phyloP scores from a whole-genome alignment of 92 coral and sea anemone genomes.

The Epizoanthus ramosus region DNA sequence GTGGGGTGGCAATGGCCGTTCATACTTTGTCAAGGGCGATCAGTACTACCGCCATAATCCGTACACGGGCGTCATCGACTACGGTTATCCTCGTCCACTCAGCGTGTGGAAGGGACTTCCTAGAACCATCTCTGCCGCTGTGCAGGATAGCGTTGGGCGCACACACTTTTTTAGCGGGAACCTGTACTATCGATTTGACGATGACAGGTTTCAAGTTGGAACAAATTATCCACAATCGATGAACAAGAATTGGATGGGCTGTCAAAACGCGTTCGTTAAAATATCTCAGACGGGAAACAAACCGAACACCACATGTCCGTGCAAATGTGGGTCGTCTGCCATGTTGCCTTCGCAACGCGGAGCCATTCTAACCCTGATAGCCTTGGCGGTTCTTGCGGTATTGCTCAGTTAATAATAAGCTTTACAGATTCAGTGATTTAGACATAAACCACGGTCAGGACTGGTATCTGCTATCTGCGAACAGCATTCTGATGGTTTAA shows the following conservation, averaged over 20 bases:
- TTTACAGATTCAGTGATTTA: neutral
- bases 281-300: constrained; percentile 24
- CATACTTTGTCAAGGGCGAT: constrained; percentile 56
- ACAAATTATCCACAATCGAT: constrained; percentile 43
- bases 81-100: constrained; percentile 55
- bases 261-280: constrained; percentile 41
- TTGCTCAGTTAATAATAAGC: neutral
- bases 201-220: constrained; percentile 22
- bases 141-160: constrained; percentile 43
- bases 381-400: neutral
- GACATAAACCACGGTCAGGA: too few species aligned
- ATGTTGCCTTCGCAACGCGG: neutral
- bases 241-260: constrained; percentile 52
- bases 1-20: constrained; percentile 65
- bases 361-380: too few species aligned
- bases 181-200: constrained; percentile 51
- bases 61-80: constrained; percentile 42
- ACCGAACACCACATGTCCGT: constrained; percentile 36
- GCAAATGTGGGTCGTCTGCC: constrained; percentile 35
- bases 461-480: too few species aligned
- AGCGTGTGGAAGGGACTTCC: constrained; percentile 44
- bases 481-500: too few species aligned
- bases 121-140: constrained; percentile 47
- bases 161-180: constrained; percentile 56
- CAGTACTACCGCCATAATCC: constrained; percentile 62